Evolutionary conservation across 2,113 vertebrate species (phyloP).

Genomic region (Aldabrachelys gigantea): DNA sequence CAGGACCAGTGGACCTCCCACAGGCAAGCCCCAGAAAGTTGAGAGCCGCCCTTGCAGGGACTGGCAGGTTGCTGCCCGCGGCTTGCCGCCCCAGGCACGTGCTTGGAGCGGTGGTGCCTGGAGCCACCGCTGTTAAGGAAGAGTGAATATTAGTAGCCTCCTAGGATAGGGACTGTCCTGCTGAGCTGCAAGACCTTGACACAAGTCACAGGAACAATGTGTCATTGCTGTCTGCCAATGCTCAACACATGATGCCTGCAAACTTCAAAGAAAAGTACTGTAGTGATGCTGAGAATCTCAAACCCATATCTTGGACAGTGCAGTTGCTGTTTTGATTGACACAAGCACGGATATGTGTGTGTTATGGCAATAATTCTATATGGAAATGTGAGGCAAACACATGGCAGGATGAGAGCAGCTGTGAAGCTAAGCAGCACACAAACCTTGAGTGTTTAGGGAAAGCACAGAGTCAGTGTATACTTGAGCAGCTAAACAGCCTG

Average conservation of each 20-base stretch:
- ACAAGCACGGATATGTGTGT: neutral
- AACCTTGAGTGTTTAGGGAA: neutral
- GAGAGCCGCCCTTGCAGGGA: no score
- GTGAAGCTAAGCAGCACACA: neutral
- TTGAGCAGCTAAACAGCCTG: neutral
- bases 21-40: no score
- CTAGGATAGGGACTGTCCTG: conserved; percentile 13
- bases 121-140: neutral
- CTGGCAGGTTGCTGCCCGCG: no score
- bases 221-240: neutral
- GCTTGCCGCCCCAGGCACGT: no score
- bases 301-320: neutral
- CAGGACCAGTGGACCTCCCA: no score
- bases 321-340: neutral
- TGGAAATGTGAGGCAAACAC: neutral
- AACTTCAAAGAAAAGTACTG: neutral
- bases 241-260: conserved; percentile 11
- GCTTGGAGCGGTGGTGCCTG: no score
- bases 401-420: neutral
- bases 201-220: conserved; percentile 33
- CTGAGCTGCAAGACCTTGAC: neutral
- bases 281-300: neutral
- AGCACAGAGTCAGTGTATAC: neutral
- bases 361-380: neutral
- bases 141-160: conserved; percentile 24